Base-by-base conservation (phyloP, 2,113 vertebrate genomes). In the Sceloporus tristichus region DNA sequence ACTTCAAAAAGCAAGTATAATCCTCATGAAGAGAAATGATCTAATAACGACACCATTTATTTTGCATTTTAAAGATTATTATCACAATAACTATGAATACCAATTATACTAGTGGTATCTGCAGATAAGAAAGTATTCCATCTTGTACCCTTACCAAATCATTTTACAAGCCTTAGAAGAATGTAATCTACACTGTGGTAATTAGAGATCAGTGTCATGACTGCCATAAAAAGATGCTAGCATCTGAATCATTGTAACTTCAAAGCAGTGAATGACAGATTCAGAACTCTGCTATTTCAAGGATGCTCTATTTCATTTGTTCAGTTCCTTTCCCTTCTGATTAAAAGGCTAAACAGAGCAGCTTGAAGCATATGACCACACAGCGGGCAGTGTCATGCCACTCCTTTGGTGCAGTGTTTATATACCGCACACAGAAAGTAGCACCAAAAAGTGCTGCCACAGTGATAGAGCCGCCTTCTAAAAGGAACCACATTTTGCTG, bases 251-350 rank as follows among this genome's bases (percentile, higher is more conserved):
- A 56, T 29, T 71, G 9, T 38, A 14, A 21, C 70, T 91, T 89
- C 77, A 93, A 85, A 92, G 21, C 2, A 86, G 84, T 2, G 25
- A 34, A 62, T 62, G 89, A 34, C 68, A 82, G 48, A 76, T 59
- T 84, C 70, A 93, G 82, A 90, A 66, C 82, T 87, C 71, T 48
- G 87, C 0, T 66, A 56, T 90, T 88, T 91, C 86, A 85, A 88
- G 80, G 92, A n/a, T 10, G 7, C 9, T 53, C 89, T 78, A 91
- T 34, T 62, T 80, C 16, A 38, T 80, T 66, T 48, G 4, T 48
- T 48, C 48, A 48, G 48, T 48, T 48, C 48, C 48, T 48, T 5
- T 48, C 48, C 48, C 48, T 48, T 48, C 48, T 48, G 2, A 48
- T 48, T 48, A 48, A 34, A 34, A 34, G 34, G 34, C 34, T 34